These are phyloP conservation scores for Puntigrus tetrazona DNA, from an alignment of 2,113 vertebrate species.

Conservation along the genomic window DNA sequence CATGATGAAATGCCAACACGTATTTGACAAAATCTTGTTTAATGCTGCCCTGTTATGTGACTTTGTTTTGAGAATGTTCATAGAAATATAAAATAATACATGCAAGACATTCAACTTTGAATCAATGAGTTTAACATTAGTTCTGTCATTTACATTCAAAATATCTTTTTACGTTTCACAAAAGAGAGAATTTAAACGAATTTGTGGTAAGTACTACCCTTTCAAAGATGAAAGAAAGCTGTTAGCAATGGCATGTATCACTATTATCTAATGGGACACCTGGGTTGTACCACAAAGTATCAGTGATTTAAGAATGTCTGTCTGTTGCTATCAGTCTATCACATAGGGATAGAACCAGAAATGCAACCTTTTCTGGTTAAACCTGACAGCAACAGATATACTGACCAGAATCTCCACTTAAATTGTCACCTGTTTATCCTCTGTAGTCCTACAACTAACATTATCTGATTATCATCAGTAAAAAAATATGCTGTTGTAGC, in stretches of 20 bases:
- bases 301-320: not conserved
- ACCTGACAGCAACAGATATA: not conserved
- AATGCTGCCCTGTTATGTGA: not conserved
- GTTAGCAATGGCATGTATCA: not conserved
- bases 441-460: not conserved
- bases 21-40: not conserved
- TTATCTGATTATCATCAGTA: not conserved
- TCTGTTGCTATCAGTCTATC: not conserved
- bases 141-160: not conserved
- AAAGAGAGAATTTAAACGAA: not conserved
- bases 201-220: not conserved
- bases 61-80: not conserved
- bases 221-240: not conserved
- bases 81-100: not conserved
- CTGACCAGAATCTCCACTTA: not conserved
- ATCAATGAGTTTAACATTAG: not conserved
- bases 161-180: not conserved
- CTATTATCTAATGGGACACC: not conserved
- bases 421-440: not conserved
- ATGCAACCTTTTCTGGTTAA: not conserved
- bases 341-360: not conserved
- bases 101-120: not conserved
- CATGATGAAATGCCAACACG: slow-evolving; percentile 9
- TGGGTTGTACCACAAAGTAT: not conserved
- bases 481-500: not conserved